A percentile compares a stretch with the other conserved stretches of the same genome.
These are phyloP conservation scores for Tamandua tetradactyla DNA, from an alignment of 2,797 vertebrate genomes.

Conservation along the genomic window DNA sequence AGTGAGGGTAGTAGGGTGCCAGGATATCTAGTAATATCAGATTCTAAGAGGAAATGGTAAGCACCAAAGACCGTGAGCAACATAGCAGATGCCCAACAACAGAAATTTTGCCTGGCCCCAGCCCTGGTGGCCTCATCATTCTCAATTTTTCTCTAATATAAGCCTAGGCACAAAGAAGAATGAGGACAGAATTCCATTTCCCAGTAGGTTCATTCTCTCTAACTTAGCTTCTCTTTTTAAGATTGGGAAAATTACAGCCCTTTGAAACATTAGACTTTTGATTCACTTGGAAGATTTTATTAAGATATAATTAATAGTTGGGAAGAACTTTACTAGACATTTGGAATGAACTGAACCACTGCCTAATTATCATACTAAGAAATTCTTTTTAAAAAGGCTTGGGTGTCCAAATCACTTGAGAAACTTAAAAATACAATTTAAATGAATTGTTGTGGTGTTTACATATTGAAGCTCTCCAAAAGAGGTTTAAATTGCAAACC, in stretches of 20 bases:
- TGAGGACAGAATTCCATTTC: constrained; percentile 15
- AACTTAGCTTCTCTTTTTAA: constrained; percentile 36
- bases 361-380: constrained; percentile 64
- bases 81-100: neutral
- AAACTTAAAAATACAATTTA: constrained; percentile 54
- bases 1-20: neutral
- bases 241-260: constrained; percentile 42
- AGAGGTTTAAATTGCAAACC: constrained; percentile 54
- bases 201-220: neutral
- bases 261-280: constrained; percentile 60
- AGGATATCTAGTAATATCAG: neutral
- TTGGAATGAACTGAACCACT: constrained; percentile 61
- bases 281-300: constrained; percentile 68
- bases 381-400: constrained; percentile 8
- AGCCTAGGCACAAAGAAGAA: neutral
- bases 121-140: neutral
- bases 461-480: constrained; percentile 30
- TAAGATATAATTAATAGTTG: constrained; percentile 70
- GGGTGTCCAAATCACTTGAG: constrained; percentile 40
- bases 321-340: constrained; percentile 57
- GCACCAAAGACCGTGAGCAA: neutral
- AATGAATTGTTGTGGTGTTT: constrained; percentile 60
- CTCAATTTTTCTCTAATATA: neutral
- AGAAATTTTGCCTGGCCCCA: neutral
- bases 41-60: neutral